Evolutionary conservation across 2,113 vertebrate species (phyloP), one percentile per base, ranked within the genome.

Genomic region (Cephalopterus ornatus): DNA sequence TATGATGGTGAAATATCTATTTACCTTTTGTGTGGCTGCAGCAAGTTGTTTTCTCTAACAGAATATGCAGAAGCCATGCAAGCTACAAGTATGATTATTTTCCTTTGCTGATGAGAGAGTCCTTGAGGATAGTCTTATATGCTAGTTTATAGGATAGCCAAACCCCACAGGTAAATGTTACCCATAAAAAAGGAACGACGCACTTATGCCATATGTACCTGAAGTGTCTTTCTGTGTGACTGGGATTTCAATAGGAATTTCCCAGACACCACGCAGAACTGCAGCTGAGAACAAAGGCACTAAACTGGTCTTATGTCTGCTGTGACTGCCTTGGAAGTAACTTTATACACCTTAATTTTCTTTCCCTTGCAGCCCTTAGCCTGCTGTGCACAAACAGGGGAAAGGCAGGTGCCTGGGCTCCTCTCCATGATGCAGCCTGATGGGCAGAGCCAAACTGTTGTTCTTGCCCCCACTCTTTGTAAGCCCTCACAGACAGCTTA

Each of bases 251-350:
- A 85, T 16, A 89, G 26, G 32, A 42, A 73, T 89, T 63, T 93
- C 78, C n/a, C 56, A 97, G 61, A 62, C 50, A 49, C 37, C 10
- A 19, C 0, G 1, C 12, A 73, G 70, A 71, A 78, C 32, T 66
- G 61, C 74, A 91, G 24, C 22, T 37, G 85, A 63, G 89, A 39
- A 76, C 66, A 88, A 91, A 88, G 56, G 41, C 74, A 88, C 42
- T 92, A 86, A 93, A 92, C 41, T 28, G 72, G 72, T 89, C 56
- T 55, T 96, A 85, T 93, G 39, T 88, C 80, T 96, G 41, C 70
- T 71, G 23, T 58, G 70, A 44, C 71, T 85, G 46, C 41, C 56
- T 94, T 88, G 70, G 72, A 95, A 79, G 68, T 63, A 46, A 55
- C 58, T 89, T 66, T 39, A 79, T 8, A 62, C 74, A 33, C 33